Percentiles rank a stretch among this genome's conserved stretches.
These are phyloP conservation scores for Bubalus kerabau DNA, from an alignment of 2,113 vertebrate genomes.

Conservation along the genomic window DNA sequence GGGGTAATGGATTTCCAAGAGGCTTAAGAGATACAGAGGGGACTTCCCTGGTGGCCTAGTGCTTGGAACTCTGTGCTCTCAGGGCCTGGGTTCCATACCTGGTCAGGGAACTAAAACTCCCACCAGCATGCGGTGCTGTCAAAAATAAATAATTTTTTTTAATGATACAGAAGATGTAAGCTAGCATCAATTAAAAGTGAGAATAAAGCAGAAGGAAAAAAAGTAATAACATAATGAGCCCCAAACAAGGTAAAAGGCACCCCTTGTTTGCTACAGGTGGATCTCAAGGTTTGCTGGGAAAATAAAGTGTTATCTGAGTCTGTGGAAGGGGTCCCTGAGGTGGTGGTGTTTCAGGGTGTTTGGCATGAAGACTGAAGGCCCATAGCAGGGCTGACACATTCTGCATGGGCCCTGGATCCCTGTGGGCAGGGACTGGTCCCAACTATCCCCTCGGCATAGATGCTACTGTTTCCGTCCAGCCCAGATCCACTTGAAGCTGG, in stretches of 20 bases:
- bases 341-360: neutral
- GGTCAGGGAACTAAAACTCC: neutral
- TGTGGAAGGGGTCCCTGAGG: neutral
- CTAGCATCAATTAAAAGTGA: neutral
- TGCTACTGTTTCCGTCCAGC: neutral
- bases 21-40: neutral
- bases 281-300: neutral
- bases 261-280: neutral
- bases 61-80: neutral
- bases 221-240: neutral
- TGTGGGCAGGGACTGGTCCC: neutral
- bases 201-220: neutral
- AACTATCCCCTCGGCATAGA: neutral
- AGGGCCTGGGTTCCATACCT: neutral
- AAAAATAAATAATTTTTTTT: neutral
- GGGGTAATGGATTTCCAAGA: conserved; percentile 3
- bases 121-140: neutral
- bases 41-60: neutral
- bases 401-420: neutral
- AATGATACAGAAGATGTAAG: neutral
- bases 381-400: neutral
- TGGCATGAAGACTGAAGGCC: neutral
- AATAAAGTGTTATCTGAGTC: neutral
- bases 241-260: neutral
- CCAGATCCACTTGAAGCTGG: neutral